Conservation (phyloP, 2,113 vertebrate genomes). For the Onychostruthus taczanowskii region DNA sequence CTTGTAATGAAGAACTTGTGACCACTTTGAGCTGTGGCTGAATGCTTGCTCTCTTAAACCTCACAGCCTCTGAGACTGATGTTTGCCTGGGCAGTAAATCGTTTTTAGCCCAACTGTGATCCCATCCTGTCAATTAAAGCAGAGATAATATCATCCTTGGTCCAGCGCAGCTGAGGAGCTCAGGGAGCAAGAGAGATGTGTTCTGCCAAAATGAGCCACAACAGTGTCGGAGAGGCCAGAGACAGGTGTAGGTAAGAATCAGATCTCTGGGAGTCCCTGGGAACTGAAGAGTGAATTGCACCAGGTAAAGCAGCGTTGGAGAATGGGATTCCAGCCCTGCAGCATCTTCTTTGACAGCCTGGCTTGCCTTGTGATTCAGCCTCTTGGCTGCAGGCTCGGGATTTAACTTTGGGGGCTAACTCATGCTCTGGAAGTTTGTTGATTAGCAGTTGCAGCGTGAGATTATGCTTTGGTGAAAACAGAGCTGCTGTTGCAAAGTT, state of each 20-base stretch:
- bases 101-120: neutral
- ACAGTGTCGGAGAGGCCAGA: neutral
- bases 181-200: neutral
- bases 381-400: neutral
- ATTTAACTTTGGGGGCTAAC: neutral
- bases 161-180: neutral
- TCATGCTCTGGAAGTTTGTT: neutral
- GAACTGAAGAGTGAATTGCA: neutral
- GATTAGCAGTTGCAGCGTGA: neutral
- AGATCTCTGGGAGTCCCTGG: neutral
- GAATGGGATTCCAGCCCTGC: neutral
- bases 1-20: neutral
- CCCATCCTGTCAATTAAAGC: neutral
- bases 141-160: neutral
- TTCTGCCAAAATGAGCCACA: fast-evolving
- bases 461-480: neutral
- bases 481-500: neutral
- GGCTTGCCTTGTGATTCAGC: neutral
- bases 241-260: neutral
- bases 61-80: neutral
- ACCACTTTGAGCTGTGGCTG: neutral
- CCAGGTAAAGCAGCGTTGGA: fast-evolving
- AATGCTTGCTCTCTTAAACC: neutral
- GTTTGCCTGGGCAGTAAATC: neutral
- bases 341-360: neutral